These are phyloP conservation scores for Aegithalos caudatus DNA, from an alignment of 2,113 vertebrate species.

Conservation along the genomic window DNA sequence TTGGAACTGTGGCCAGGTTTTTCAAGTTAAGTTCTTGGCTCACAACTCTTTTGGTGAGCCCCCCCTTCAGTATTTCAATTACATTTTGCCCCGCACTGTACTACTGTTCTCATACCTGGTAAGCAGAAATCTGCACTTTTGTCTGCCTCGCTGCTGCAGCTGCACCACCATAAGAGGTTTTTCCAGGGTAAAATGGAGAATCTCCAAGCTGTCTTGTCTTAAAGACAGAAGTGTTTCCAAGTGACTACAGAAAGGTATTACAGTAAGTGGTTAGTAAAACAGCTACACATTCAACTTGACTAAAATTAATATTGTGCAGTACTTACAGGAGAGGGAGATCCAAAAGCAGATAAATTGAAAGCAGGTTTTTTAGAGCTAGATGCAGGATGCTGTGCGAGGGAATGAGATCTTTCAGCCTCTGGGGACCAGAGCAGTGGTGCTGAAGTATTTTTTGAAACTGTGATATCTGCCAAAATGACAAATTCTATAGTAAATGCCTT, in stretches of 20 bases:
- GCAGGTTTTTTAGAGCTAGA: conserved; percentile 88
- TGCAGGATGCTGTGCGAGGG: conserved; percentile 81
- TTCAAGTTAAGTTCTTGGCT: neutral
- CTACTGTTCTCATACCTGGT: conserved; percentile 78
- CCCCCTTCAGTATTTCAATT: neutral
- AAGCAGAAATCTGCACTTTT: conserved; percentile 78
- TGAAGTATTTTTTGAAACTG: conserved; percentile 85
- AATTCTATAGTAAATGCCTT: neutral
- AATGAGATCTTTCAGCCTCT: conserved; percentile 85
- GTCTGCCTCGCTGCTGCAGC: conserved; percentile 78
- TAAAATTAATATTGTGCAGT: neutral
- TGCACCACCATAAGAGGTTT: conserved; percentile 94
- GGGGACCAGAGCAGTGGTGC: conserved; percentile 89
- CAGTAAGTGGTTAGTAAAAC: conserved; percentile 14
- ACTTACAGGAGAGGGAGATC: conserved; percentile 89
- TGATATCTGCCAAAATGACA: conserved; percentile 81
- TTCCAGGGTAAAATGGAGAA: conserved; percentile 96
- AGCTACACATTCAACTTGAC: neutral
- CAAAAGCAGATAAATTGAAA: conserved; percentile 95
- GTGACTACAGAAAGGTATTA: conserved; percentile 70
- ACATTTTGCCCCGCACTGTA: neutral
- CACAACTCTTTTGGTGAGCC: neutral
- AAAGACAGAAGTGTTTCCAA: conserved; percentile 84
- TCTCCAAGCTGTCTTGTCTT: conserved; percentile 92
- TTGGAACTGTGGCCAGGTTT: neutral